Evolutionary conservation across 92 coral and sea anemone species (phyloP), one percentile per base, ranked within the genome.

Genomic region (Palythoa grandis): DNA sequence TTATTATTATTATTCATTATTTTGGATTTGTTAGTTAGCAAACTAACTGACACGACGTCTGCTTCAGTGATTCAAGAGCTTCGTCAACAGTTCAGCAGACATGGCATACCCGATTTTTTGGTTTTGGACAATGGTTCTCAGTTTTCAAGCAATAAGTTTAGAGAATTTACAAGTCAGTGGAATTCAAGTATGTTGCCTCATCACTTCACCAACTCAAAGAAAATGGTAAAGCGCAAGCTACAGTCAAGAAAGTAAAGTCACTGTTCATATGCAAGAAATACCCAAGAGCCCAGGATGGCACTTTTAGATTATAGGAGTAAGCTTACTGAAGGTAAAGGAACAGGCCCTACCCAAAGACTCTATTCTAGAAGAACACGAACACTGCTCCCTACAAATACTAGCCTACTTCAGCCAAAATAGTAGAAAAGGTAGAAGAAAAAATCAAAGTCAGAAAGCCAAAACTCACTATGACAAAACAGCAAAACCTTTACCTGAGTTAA

Each of bases 81-180:
- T 29, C 35, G 35, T 29, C 35, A 29, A 29, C 35, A 29, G 35
- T 29, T 91, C 90, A 89, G 92, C 69, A 69, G 89, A 0, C 90
- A 88, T 58, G 87, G 94, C 10, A 88, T 85, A 8, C 89, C 94
- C 0, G 91, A 91, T 50, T 69, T 91, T 10, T 77, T 88, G 16
- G 89, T 91, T 2, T 77, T 91, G 65, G 91, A 88, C 74, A 88
- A 88, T 48, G 93, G 84, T 1, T 89, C 89, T 3, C 90, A 61
- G 74, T 82, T 63, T 84, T 85, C 72, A n/a, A 89, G 35, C 35
- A 29, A 29, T 29, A 29, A 29, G 35, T 29, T 29, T 29, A 29
- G 35, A 29, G 35, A 29, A 29, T 29, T 29, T 29, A 78, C 88
- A 23, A 85, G 19, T 43, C 50, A 78, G 72, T 88, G 88, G 72